phyloP scores from a whole-genome alignment of 2,888 invertebrate species.

The Miltochrista miniata region DNA sequence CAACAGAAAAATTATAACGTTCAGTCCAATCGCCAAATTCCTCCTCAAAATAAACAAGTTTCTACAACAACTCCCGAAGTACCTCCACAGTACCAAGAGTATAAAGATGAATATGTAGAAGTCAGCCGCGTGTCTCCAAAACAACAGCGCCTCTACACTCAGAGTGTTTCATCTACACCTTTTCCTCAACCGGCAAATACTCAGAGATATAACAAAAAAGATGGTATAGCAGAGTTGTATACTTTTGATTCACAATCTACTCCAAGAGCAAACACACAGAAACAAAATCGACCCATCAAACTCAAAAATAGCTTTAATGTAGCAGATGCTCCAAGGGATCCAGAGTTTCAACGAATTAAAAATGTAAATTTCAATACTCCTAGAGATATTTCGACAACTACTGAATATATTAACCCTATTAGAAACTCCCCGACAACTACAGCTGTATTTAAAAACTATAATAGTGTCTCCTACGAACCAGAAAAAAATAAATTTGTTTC shows the following conservation, averaged over 20 bases:
- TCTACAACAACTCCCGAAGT: constrained; percentile 51
- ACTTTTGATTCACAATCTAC: constrained; percentile 75
- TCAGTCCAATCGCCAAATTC: constrained; percentile 50
- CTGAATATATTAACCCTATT: constrained; percentile 54
- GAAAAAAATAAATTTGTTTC: constrained; percentile 69
- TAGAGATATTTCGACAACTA: constrained; percentile 30
- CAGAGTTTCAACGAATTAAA: constrained; percentile 57
- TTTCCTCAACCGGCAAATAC: constrained; percentile 54
- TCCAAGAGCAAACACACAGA: constrained; percentile 56
- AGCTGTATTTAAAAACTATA: constrained; percentile 63
- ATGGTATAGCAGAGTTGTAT: constrained; percentile 71
- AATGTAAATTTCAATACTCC: constrained; percentile 45
- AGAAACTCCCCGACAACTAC: constrained; percentile 57
- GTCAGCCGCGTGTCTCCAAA: constrained; percentile 73
- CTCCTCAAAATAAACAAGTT: constrained; percentile 47
- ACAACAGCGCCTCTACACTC: constrained; percentile 57
- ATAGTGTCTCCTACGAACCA: constrained; percentile 71
- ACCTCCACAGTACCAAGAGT: constrained; percentile 68
- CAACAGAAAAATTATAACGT: constrained; percentile 15
- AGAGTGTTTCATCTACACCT: constrained; percentile 54
- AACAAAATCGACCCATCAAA: constrained; percentile 64
- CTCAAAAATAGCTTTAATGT: constrained; percentile 68
- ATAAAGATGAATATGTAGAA: constrained; percentile 76
- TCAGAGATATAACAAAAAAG: constrained; percentile 66
- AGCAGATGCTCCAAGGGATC: constrained; percentile 53